Evolutionary conservation across 2,797 vertebrate species (phyloP), one percentile per base, ranked within the genome.

Genomic region (Pantherophis vulpinus): DNA sequence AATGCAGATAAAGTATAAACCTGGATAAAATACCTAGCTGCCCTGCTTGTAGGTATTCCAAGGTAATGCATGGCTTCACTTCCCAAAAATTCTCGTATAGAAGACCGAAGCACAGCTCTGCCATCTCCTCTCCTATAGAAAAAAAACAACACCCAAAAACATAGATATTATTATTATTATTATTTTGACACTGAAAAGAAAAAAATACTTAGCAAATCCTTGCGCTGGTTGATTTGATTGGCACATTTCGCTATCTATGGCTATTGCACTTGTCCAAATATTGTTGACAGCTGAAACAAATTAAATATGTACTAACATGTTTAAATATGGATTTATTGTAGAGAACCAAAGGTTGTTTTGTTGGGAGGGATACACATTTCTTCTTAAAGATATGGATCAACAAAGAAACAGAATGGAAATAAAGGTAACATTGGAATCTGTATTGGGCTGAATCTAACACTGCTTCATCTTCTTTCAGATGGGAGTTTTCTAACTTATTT

Each of bases 41-140:
- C 98, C 94, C 98, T 98, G 97, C 98, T 98, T 90, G 98, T 98
- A 92, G 98, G 98, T 94, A 98, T 97, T 18, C 98, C 97, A 59
- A 99, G 97, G 90, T 96, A 97, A 91, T 98, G 94, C 98, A 99
- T 97, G 2, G 98, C 98, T 94, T 98, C 98, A 14, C 98, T 99
- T 94, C 98, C 98, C 70, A 98, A 96, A 96, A 98, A 98, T 96
- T 98, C 98, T 94, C 98, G 97, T 61, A 98, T 94, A 2, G 98
- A 98, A 6, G 98, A 98, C 27, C 97, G 97, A 86, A 99, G 97
- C 88, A 98, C 98, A 93, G 98, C 98, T 94, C 98, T 98, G 23
- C 98, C 98, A 63, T 98, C 98, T 3, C 98, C 98, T 66, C 97
- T 97, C 96, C 98, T 98, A 92, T 0, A 0, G 10, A 93, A 86